Evolutionary conservation across 2,888 invertebrate genomes (phyloP).

Genomic region (Tenodera sinensis): DNA sequence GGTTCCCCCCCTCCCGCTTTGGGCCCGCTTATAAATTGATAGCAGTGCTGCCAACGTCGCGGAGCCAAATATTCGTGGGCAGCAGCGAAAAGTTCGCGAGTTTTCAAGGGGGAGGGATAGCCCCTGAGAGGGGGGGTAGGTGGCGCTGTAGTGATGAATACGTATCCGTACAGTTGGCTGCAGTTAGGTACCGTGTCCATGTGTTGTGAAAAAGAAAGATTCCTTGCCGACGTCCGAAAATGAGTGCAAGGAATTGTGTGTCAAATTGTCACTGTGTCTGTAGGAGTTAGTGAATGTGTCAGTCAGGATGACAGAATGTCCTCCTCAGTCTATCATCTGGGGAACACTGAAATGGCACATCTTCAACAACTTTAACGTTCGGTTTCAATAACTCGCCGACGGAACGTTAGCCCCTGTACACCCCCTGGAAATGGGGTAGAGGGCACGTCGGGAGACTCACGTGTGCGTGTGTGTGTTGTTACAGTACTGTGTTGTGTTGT

Average conservation of each 20-base stretch:
- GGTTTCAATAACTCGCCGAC: not conserved
- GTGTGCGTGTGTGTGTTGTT: not conserved
- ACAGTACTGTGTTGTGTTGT: not conserved
- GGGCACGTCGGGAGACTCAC: not conserved
- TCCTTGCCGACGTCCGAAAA: not conserved
- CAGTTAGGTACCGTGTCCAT: not conserved
- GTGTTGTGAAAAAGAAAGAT: not conserved
- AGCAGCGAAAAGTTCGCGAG: not conserved
- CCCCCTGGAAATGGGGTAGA: not conserved
- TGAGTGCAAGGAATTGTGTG: not conserved
- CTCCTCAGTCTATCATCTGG: not conserved
- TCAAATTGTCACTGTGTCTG: not conserved
- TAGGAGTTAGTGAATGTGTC: not conserved
- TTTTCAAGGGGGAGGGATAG: not conserved
- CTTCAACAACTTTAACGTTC: not conserved
- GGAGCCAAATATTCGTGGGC: not conserved
- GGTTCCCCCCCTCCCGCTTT: not conserved
- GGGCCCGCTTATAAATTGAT: not conserved
- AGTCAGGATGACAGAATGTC: not conserved
- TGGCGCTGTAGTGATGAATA: not conserved
- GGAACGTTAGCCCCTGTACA: not conserved
- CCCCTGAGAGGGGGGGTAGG: not conserved
- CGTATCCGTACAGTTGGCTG: not conserved
- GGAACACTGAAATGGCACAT: not conserved
- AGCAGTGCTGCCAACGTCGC: slow-evolving; percentile 1